Conservation (phyloP, 2,888 invertebrate genomes). For the Kryphioiulus occultus region DNA sequence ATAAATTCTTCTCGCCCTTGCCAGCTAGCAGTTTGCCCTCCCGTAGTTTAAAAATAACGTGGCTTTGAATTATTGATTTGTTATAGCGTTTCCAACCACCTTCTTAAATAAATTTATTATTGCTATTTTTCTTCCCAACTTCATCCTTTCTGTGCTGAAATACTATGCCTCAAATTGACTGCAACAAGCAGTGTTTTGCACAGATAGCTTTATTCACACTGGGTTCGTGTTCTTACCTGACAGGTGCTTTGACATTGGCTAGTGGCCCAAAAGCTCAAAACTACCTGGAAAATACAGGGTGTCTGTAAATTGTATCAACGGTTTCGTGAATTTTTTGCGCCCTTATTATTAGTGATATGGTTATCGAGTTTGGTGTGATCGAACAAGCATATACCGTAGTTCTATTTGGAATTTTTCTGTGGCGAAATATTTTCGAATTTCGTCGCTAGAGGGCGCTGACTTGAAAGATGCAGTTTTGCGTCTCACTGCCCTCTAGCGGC, state of each 20-base stretch:
- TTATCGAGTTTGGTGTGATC: too few species aligned
- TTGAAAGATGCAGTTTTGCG: too few species aligned
- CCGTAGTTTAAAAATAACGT: conserved; percentile 36
- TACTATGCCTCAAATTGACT: neutral
- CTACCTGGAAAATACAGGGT: too few species aligned
- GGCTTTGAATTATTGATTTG: conserved; percentile 36
- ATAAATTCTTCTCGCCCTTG: conserved; percentile 14
- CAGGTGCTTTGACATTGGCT: neutral
- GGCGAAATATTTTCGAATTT: too few species aligned
- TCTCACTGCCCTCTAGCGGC: too few species aligned
- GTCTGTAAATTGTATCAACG: too few species aligned
- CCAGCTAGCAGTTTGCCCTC: neutral
- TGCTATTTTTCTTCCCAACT: conserved; percentile 14
- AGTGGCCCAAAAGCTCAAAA: too few species aligned
- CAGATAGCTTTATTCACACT: neutral
- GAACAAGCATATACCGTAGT: too few species aligned
- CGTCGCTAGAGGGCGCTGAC: too few species aligned
- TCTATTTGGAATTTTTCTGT: too few species aligned
- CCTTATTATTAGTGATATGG: neutral
- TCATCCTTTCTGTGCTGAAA: conserved; percentile 15
- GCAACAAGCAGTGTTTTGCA: neutral
- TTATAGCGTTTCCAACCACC: neutral
- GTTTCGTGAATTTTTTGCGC: too few species aligned
- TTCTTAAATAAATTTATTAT: conserved; percentile 22
- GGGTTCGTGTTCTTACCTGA: neutral